phyloP scores from a whole-genome alignment of 2,888 invertebrate genomes.

The Cybosia mesomella region DNA sequence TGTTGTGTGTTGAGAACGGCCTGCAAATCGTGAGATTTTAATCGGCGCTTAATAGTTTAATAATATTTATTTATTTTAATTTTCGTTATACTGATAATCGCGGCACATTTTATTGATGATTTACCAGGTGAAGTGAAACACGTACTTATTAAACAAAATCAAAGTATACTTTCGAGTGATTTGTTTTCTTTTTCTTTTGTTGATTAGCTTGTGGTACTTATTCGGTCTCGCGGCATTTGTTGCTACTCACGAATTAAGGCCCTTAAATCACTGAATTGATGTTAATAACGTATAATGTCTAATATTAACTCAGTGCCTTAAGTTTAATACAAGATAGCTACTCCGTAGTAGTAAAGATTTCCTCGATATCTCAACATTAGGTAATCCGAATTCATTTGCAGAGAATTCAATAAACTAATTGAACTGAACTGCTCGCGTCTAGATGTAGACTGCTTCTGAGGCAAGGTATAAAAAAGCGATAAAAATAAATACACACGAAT shows the following conservation, averaged over 20 bases:
- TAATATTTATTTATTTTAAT: too few relatives aligned
- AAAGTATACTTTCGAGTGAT: not conserved
- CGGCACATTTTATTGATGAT: constrained; percentile 40
- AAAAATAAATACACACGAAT: not conserved
- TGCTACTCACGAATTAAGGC: too few relatives aligned
- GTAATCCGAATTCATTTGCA: not conserved
- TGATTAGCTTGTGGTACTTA: not conserved
- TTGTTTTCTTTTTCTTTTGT: not conserved
- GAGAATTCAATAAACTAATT: not conserved
- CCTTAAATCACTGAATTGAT: too few relatives aligned
- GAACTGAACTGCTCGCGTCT: not conserved
- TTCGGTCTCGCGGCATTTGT: too few relatives aligned
- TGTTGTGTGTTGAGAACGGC: too few relatives aligned
- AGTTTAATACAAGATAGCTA: too few relatives aligned
- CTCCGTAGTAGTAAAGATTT: not conserved
- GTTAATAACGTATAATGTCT: too few relatives aligned
- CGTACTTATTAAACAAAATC: not conserved
- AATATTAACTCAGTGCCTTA: too few relatives aligned
- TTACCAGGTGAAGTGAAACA: not conserved
- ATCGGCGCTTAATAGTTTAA: constrained; percentile 42
- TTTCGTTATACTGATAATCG: constrained; percentile 28
- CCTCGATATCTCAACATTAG: not conserved
- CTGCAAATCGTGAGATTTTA: constrained; percentile 45
- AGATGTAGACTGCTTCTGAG: not conserved
- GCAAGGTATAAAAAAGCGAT: not conserved